A percentile compares a stretch with the other conserved stretches of the same genome.
Evolutionary conservation across 2,113 vertebrate species (phyloP).

Genomic region (Cranoglanis bouderius): DNA sequence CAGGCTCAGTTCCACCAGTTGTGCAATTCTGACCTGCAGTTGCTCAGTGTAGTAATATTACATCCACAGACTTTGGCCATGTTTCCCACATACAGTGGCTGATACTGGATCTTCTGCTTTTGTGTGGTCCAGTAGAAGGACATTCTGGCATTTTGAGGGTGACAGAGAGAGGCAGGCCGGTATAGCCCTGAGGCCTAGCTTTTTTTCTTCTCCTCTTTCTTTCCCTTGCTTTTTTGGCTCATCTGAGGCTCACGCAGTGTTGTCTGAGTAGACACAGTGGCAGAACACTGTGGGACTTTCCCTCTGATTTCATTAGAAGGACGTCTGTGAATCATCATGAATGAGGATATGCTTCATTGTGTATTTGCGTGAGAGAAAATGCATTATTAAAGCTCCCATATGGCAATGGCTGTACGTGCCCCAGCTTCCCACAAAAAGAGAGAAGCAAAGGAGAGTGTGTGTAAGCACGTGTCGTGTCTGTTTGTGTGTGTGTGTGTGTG

Average conservation of each 20-base stretch:
- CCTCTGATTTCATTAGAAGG: conserved; percentile 71
- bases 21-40: not conserved
- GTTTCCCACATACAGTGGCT: conserved; percentile 33
- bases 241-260: conserved; percentile 27
- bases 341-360: conserved; percentile 40
- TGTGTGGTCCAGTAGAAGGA: conserved; percentile 33
- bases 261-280: conserved; percentile 38
- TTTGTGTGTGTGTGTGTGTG: conserved; percentile 25
- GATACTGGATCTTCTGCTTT: conserved; percentile 38
- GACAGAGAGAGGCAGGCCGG: conserved; percentile 31
- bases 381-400: conserved; percentile 65
- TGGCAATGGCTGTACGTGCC: conserved; percentile 61
- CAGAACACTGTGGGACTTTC: conserved; percentile 57
- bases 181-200: conserved; percentile 36
- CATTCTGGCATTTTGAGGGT: conserved; percentile 39
- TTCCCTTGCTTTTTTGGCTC: conserved; percentile 36
- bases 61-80: not conserved
- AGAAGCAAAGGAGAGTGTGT: conserved; percentile 37
- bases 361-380: conserved; percentile 42
- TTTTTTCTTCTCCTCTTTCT: conserved; percentile 44
- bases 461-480: conserved; percentile 17
- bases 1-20: not conserved
- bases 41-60: not conserved
- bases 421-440: conserved; percentile 61
- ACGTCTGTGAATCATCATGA: conserved; percentile 60